These are phyloP conservation scores for Plumapathes pennacea DNA, from an alignment of 92 coral and sea anemone species.

Conservation along the genomic window DNA sequence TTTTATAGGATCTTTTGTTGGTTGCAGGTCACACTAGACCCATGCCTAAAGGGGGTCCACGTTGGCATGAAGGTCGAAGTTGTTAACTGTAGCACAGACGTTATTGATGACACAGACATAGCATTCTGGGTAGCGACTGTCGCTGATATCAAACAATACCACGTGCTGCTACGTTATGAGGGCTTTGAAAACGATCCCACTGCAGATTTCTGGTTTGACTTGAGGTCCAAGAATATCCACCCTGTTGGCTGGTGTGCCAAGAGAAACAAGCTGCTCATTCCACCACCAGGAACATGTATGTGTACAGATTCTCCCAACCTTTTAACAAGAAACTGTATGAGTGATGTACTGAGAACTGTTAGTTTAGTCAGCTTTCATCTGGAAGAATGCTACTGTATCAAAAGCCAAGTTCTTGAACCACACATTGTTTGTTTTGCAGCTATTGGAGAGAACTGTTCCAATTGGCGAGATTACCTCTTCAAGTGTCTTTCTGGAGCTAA, in stretches of 20 bases:
- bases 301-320: no score
- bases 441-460: constrained; percentile 77
- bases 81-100: constrained; percentile 87
- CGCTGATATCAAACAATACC: constrained; percentile 81
- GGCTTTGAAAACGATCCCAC: constrained; percentile 83
- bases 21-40: constrained; percentile 81
- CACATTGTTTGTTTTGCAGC: constrained; percentile 34
- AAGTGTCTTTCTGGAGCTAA: constrained; percentile 96
- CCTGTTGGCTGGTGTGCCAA: constrained; percentile 99
- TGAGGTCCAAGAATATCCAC: constrained; percentile 89
- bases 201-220: constrained; percentile 98
- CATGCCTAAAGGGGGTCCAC: constrained; percentile 96
- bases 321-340: no score
- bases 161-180: constrained; percentile 93
- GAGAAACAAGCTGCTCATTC: constrained; percentile 92
- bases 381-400: neutral
- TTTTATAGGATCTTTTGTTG: neutral
- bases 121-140: constrained; percentile 99
- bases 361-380: neutral
- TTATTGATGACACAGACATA: constrained; percentile 87
- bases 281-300: constrained; percentile 89
- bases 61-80: constrained; percentile 99
- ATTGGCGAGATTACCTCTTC: constrained; percentile 94
- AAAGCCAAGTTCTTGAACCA: no score
- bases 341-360: neutral